phyloP scores from a whole-genome alignment of 2,888 invertebrate species.

The Drosophila prostipennis region DNA sequence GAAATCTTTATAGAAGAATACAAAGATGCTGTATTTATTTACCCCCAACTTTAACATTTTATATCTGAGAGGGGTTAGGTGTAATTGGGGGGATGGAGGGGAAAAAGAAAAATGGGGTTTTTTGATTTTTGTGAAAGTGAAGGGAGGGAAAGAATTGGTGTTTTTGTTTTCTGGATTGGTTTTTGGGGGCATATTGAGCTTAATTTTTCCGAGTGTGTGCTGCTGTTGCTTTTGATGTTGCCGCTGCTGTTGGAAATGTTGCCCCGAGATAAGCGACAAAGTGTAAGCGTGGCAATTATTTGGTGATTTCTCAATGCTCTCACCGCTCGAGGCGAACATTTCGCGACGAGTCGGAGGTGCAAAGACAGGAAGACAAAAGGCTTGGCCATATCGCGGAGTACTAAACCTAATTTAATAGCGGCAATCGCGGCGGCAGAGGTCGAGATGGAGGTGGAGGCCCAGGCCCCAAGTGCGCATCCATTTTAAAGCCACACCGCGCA shows the following conservation, averaged over 20 bases:
- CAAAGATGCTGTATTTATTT: too few species aligned
- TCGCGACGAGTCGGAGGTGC: slow-evolving; percentile 14
- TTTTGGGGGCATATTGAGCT: too few species aligned
- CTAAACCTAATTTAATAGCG: slow-evolving; percentile 77
- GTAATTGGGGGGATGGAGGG: too few species aligned
- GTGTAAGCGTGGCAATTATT: slow-evolving; percentile 79
- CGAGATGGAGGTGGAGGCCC: slow-evolving; percentile 11
- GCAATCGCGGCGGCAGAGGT: slow-evolving; percentile 33
- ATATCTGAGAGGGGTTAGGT: too few species aligned
- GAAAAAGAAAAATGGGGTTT: too few species aligned
- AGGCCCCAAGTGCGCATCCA: slow-evolving; percentile 56
- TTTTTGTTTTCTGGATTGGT: too few species aligned
- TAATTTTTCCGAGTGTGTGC: slow-evolving; percentile 5
- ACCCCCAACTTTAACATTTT: too few species aligned
- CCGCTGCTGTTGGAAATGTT: slow-evolving; percentile 67
- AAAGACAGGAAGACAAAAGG: slow-evolving; percentile 49
- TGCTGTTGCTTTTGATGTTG: slow-evolving; percentile 3
- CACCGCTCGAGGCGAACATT: slow-evolving; percentile 7
- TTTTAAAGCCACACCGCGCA: slow-evolving; percentile 68
- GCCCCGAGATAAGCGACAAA: slow-evolving; percentile 78
- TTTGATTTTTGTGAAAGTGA: too few species aligned
- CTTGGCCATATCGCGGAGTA: slow-evolving; percentile 72
- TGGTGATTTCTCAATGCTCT: slow-evolving; percentile 73
- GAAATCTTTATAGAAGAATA: too few species aligned
- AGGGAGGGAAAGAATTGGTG: too few species aligned